Percentiles rank a stretch among this genome's conserved stretches.
Conservation (phyloP, 2,113 vertebrate genomes). For the Psephotus haematonotus region DNA sequence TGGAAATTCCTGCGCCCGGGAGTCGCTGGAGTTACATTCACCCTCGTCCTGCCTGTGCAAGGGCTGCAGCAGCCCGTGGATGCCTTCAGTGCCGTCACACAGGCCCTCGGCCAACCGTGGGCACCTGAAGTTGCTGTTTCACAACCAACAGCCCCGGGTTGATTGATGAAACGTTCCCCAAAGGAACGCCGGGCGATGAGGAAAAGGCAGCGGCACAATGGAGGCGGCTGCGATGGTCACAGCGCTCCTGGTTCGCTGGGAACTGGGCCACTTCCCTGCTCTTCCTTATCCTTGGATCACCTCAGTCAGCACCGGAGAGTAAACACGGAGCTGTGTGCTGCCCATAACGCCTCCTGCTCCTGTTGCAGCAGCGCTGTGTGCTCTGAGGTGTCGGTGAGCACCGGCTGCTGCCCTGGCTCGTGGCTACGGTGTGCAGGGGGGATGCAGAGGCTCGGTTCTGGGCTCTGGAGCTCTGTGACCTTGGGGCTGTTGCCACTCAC, state of each 20-base stretch:
- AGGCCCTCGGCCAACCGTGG: background rate
- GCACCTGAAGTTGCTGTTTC: background rate
- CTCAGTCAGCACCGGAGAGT: background rate
- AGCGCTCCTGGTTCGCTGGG: background rate
- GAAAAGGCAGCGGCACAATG: background rate
- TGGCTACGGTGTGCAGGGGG: rapidly evolving
- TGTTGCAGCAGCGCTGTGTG: background rate
- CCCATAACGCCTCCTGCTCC: background rate
- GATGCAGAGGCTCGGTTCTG: background rate
- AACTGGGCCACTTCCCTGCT: constrained; percentile 32
- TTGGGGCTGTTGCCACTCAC: background rate
- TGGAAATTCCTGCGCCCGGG: background rate
- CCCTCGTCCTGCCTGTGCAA: background rate
- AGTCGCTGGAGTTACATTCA: background rate
- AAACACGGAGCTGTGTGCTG: background rate
- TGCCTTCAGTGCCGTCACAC: background rate
- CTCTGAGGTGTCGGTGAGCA: background rate
- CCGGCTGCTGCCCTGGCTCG: rapidly evolving
- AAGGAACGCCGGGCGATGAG: background rate
- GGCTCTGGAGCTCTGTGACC: background rate
- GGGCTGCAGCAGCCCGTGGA: background rate
- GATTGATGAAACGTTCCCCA: constrained; percentile 4
- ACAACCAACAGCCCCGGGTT: background rate
- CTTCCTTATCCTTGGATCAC: constrained; percentile 62
- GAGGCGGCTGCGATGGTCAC: background rate